These are phyloP conservation scores for Rhagonycha fulva DNA, from an alignment of 2,888 invertebrate genomes.

Conservation along the genomic window DNA sequence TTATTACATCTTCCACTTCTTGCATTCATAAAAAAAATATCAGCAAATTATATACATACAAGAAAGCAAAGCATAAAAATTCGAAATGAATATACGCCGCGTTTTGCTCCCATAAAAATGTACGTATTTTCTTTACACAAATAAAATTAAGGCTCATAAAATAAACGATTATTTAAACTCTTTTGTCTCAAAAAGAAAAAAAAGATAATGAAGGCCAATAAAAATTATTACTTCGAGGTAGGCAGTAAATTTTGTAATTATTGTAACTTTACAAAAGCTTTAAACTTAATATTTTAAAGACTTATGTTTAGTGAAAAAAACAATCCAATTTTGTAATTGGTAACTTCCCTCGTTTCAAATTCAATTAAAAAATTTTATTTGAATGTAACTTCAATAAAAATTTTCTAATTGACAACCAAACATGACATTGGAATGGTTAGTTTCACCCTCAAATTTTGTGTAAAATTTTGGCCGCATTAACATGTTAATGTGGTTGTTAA, in stretches of 20 bases:
- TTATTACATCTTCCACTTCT: not conserved
- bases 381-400: not conserved
- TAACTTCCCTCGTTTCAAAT: not conserved
- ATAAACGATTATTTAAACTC: slow-evolving; percentile 1
- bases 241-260: slow-evolving; percentile 9
- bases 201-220: slow-evolving; percentile 9
- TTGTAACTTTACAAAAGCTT: slow-evolving; percentile 5
- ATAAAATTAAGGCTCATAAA: slow-evolving; percentile 9
- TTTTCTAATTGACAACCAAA: not conserved
- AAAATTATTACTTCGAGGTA: slow-evolving; percentile 6
- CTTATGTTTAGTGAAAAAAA: not conserved
- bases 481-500: not conserved
- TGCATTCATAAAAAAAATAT: not conserved
- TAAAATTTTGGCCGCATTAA: not conserved
- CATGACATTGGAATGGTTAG: not conserved
- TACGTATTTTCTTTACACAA: slow-evolving; percentile 1
- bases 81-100: not conserved
- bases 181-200: not conserved
- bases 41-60: not conserved
- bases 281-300: not conserved
- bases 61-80: not conserved
- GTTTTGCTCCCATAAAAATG: not conserved
- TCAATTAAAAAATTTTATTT: not conserved
- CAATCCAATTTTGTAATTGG: not conserved
- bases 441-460: not conserved